Conservation (phyloP, 2,797 vertebrate species). For the Chiroxiphia lanceolata region DNA sequence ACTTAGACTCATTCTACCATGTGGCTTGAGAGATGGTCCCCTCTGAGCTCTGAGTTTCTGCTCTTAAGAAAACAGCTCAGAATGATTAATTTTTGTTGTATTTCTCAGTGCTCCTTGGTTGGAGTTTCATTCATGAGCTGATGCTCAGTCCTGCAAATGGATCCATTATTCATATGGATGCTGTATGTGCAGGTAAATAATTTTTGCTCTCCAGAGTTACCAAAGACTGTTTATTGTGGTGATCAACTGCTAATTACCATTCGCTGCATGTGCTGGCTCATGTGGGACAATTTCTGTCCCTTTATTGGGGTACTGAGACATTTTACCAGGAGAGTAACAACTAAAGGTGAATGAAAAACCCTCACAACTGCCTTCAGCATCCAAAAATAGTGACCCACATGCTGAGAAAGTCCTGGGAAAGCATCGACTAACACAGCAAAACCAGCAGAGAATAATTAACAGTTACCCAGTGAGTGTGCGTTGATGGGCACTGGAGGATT, state of each 20-base stretch:
- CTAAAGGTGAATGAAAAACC: background rate
- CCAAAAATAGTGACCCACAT: background rate
- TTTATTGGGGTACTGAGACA: background rate
- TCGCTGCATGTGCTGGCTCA: background rate
- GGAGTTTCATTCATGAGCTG: constrained; percentile 30
- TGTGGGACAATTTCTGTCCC: background rate
- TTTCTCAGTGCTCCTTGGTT: background rate
- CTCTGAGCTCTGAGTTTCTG: background rate
- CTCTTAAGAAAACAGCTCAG: background rate
- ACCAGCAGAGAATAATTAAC: background rate
- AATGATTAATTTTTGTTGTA: constrained; percentile 20
- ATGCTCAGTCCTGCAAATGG: background rate
- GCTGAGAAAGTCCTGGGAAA: background rate
- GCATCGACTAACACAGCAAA: background rate
- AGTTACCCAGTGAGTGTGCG: fast-evolving
- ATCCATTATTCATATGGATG: constrained; percentile 18
- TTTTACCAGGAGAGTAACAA: background rate
- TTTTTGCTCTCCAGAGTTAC: background rate
- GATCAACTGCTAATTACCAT: background rate
- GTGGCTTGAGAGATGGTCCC: background rate
- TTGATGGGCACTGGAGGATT: background rate
- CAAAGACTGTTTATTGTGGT: background rate
- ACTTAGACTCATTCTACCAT: background rate
- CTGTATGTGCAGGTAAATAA: background rate
- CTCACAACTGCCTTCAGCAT: background rate